Percentiles rank a stretch among this genome's conserved stretches.
These are phyloP conservation scores for Cyanistes caeruleus DNA, from an alignment of 2,113 vertebrate genomes.

Conservation along the genomic window DNA sequence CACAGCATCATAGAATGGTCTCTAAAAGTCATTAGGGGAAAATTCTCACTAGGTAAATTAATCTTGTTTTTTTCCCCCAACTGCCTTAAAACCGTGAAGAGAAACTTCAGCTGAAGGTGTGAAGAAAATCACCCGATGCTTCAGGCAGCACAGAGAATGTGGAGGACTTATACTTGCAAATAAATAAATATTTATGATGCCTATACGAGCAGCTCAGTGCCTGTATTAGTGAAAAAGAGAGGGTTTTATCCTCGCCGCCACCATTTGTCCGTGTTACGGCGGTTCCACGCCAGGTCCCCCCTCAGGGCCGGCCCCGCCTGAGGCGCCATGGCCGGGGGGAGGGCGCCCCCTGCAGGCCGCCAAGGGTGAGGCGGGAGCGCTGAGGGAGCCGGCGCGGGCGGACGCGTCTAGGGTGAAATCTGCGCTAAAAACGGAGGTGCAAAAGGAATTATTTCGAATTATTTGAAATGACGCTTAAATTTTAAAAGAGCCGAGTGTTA, in stretches of 20 bases:
- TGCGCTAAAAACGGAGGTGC: not conserved
- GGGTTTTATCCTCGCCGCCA: not conserved
- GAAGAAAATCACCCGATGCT: not conserved
- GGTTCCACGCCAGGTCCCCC: not conserved
- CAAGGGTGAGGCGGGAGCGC: not conserved
- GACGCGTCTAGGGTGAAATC: rapidly evolving
- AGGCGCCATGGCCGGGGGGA: slow-evolving; percentile 60
- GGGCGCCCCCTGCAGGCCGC: slow-evolving; percentile 75
- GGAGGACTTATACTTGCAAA: not conserved
- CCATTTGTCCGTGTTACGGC: rapidly evolving
- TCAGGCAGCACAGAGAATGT: rapidly evolving
- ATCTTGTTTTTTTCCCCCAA: rapidly evolving
- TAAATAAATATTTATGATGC: not conserved
- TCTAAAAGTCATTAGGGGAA: not conserved
- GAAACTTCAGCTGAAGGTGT: not conserved
- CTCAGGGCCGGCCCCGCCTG: not conserved
- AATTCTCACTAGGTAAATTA: not conserved
- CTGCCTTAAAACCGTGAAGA: rapidly evolving
- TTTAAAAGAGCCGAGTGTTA: not conserved
- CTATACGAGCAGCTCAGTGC: not conserved
- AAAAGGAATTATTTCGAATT: rapidly evolving
- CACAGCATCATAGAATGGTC: not conserved
- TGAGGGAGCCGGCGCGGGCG: not conserved
- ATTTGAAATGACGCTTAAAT: not conserved
- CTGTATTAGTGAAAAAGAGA: not conserved